These are phyloP conservation scores for Cheilosia pagana DNA, from an alignment of 2,888 invertebrate species.

Conservation along the genomic window DNA sequence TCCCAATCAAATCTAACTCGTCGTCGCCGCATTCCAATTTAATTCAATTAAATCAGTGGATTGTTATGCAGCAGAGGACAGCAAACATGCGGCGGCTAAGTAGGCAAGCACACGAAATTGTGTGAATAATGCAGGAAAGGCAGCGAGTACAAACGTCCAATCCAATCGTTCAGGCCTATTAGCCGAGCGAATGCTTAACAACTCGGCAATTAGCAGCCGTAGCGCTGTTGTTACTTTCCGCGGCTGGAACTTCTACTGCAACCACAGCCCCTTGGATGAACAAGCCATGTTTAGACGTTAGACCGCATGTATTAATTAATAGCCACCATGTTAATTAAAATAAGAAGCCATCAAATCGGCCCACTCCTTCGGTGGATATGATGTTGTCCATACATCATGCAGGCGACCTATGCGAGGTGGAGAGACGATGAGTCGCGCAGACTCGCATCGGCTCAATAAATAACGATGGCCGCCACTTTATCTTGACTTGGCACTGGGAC, in stretches of 20 bases:
- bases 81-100: constrained; percentile 26
- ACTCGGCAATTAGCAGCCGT: constrained; percentile 60
- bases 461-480: constrained; percentile 71
- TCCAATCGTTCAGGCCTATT: background rate
- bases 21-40: constrained; percentile 74
- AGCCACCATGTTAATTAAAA: constrained; percentile 73
- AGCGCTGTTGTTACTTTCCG: constrained; percentile 40
- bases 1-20: constrained; percentile 67
- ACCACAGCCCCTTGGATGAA: constrained; percentile 26
- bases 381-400: constrained; percentile 49
- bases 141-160: constrained; percentile 23
- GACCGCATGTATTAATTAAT: constrained; percentile 72
- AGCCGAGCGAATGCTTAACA: constrained; percentile 29
- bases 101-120: constrained; percentile 58
- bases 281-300: constrained; percentile 41
- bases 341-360: constrained; percentile 69
- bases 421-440: constrained; percentile 60
- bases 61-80: background rate
- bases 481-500: constrained; percentile 46
- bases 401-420: constrained; percentile 29
- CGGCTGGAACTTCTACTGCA: background rate
- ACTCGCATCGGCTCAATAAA: constrained; percentile 67
- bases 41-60: constrained; percentile 74
- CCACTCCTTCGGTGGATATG: constrained; percentile 43
- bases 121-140: constrained; percentile 47